Base-by-base conservation (phyloP, 2,888 invertebrate genomes). In the Synergus japonicus region DNA sequence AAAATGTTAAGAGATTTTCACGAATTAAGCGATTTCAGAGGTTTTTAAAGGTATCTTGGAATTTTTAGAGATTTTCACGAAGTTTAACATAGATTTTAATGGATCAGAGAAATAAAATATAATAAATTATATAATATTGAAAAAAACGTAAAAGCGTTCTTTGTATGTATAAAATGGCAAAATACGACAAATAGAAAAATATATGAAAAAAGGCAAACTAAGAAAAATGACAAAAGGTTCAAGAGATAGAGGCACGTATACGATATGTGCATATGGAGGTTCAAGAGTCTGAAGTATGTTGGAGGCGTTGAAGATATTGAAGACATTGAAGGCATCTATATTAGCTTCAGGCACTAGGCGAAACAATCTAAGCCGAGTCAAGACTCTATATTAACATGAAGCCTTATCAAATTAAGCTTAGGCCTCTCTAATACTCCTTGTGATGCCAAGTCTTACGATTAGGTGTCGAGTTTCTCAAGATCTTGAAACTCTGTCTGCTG, bases 291-390 rank as follows among this genome's bases (percentile, higher is more conserved):
- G 22, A 22, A 29, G 63, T 63, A 13, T 22, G 63, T 29, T 81
- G 80, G 79, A 82, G 81, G 77, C 66, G 77, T 77, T 67, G 67
- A 78, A 67, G 69, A 79, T 80, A 80, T 82, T 81, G 79, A 79
- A 82, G 82, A 66, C 66, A 54, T 58, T 67, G 58, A 67, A 67
- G 69, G 80, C 79, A 79, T 82, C 82, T 83, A 83, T 69, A 83
- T 83, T 84, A 83, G 54, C 66, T 63, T 54, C 18, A 67, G 79
- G 76, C 83, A 84, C 80, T 84, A 76, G 37, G 76, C 58, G 83
- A 83, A 83, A 82, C 79, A 81, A 76, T 80, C 80, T 49, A 58
- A 63, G 63, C 69, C 78, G 37, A 82, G 82, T 83, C 80, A 73
- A 69, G 76, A 69, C 67, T 67, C 69, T 63, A 73, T 63, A 60